Evolutionary conservation across 2,888 invertebrate genomes (phyloP).

Genomic region (Troilus luridus): DNA sequence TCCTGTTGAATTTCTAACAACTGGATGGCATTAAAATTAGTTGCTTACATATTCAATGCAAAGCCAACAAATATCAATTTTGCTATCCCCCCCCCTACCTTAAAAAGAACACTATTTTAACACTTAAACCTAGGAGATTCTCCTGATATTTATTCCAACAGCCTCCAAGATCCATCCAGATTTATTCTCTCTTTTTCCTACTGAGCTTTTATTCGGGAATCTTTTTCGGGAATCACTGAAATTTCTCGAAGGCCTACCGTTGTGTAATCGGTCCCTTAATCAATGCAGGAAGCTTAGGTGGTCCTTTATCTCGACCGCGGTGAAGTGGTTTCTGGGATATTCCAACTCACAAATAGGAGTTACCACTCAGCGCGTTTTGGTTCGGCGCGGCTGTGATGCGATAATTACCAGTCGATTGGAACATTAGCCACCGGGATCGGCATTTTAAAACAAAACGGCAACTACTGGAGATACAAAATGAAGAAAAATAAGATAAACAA

Average conservation of each 20-base stretch:
- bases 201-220: conserved; percentile 23
- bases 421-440: background rate
- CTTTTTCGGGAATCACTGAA: conserved; percentile 28
- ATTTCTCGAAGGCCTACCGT: conserved; percentile 6
- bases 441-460: conserved; percentile 15
- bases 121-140: background rate
- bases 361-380: conserved; percentile 20
- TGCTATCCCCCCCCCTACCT: background rate
- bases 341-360: conserved; percentile 20
- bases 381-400: background rate
- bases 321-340: conserved; percentile 45
- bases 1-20: too few relatives aligned
- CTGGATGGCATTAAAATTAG: too few relatives aligned
- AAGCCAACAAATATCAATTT: background rate
- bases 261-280: conserved; percentile 1
- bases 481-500: background rate
- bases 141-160: background rate
- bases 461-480: background rate
- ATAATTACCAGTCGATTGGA: background rate
- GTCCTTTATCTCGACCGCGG: conserved; percentile 14
- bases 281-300: conserved; percentile 15
- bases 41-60: too few relatives aligned
- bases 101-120: background rate
- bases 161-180: background rate
- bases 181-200: conserved; percentile 40